Percentiles rank a stretch among this genome's conserved stretches.
Evolutionary conservation across 2,797 vertebrate genomes (phyloP).

Genomic region (Apogon talboti): DNA sequence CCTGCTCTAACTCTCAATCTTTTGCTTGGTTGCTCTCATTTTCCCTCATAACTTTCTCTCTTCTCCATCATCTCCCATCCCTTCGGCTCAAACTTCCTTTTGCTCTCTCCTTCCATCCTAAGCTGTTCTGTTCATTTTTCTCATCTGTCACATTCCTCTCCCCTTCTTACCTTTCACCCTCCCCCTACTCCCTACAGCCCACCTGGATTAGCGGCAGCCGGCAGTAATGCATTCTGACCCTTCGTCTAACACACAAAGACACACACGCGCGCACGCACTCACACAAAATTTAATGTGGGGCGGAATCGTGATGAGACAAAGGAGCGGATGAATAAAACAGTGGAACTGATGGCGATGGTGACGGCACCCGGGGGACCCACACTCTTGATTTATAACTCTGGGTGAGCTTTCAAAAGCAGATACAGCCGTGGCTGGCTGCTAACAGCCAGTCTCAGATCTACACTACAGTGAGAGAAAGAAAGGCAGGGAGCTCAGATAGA

Average conservation of each 20-base stretch:
- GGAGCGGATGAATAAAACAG: conserved; percentile 79
- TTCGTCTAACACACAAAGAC: conserved; percentile 18
- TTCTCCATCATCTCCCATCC: conserved; percentile 20
- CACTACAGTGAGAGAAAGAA: conserved; percentile 29
- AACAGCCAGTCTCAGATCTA: conserved; percentile 59
- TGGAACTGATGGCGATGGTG: conserved; percentile 71
- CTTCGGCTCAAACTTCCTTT: conserved; percentile 7
- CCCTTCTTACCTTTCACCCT: conserved; percentile 42
- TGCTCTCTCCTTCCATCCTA: conserved; percentile 20
- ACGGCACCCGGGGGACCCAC: conserved; percentile 68
- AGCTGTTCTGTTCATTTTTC: conserved; percentile 37
- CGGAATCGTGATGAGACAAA: conserved; percentile 72
- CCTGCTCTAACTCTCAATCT: conserved; percentile 22
- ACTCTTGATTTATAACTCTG: conserved; percentile 73
- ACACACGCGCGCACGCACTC: conserved; percentile 24
- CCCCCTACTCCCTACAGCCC: conserved; percentile 45
- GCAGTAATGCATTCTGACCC: conserved; percentile 63
- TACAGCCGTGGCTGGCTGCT: conserved; percentile 47
- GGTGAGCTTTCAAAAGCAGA: conserved; percentile 71
- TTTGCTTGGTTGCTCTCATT: conserved; percentile 49
- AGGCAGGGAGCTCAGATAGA: conserved; percentile 21
- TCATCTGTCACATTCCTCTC: conserved; percentile 53
- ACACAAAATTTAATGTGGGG: conserved; percentile 67
- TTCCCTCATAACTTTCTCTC: conserved; percentile 21
- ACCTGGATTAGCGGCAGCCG: conserved; percentile 62